These are phyloP conservation scores for Cichlasoma orientale DNA, from an alignment of 2,797 vertebrate genomes.

Conservation along the genomic window DNA sequence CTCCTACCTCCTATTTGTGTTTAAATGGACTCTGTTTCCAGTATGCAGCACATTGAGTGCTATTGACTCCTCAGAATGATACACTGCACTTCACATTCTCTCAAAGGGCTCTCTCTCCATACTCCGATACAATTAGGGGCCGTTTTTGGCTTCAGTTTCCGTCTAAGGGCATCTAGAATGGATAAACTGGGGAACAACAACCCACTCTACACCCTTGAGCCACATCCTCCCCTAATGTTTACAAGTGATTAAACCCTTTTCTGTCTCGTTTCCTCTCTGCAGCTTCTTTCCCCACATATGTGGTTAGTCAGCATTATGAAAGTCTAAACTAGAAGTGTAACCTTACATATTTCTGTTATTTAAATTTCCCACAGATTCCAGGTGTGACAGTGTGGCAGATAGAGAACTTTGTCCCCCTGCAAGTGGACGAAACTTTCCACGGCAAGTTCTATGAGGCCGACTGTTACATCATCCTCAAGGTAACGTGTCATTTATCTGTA, in stretches of 20 bases:
- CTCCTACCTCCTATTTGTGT: neutral
- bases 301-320: neutral
- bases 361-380: conserved; percentile 79
- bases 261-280: neutral
- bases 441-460: conserved; percentile 98
- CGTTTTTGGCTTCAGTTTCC: neutral
- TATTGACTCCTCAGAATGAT: neutral
- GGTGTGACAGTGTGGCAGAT: conserved; percentile 94
- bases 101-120: neutral
- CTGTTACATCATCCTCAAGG: conserved; percentile 98
- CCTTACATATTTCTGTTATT: neutral
- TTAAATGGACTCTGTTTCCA: neutral
- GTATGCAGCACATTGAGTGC: neutral
- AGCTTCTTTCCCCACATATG: neutral
- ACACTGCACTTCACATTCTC: neutral
- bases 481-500: conserved; percentile 17
- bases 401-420: conserved; percentile 92
- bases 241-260: neutral
- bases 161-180: neutral
- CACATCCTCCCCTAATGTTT: neutral
- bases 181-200: neutral
- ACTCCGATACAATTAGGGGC: neutral
- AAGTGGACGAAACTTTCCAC: conserved; percentile 91
- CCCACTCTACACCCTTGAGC: no score
- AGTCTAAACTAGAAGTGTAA: neutral